Evolutionary conservation across 2,888 invertebrate species (phyloP).

Genomic region (Amiota communis): DNA sequence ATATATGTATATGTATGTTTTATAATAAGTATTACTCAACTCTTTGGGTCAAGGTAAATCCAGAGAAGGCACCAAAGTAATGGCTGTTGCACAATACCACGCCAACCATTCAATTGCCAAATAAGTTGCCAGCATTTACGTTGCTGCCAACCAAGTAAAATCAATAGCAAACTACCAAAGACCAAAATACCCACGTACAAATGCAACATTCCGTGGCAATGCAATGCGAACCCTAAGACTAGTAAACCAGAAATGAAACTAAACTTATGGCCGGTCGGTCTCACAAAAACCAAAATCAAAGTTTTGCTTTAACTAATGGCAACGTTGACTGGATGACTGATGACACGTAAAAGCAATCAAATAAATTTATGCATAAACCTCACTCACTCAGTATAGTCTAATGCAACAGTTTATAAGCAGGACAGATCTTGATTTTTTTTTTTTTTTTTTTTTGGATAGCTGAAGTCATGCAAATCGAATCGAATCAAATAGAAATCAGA

Average conservation of each 20-base stretch:
- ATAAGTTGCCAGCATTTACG: constrained; percentile 67
- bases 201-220: constrained; percentile 43
- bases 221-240: neutral
- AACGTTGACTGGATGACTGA: too few species aligned
- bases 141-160: constrained; percentile 59
- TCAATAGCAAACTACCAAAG: constrained; percentile 51
- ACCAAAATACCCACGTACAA: constrained; percentile 54
- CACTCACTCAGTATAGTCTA: constrained; percentile 36
- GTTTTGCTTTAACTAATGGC: too few species aligned
- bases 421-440: constrained; percentile 26
- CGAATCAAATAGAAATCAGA: neutral
- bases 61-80: constrained; percentile 65
- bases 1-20: constrained; percentile 1
- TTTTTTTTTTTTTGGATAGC: neutral
- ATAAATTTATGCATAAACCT: neutral
- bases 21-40: constrained; percentile 59
- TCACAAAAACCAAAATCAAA: too few species aligned
- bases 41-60: constrained; percentile 66
- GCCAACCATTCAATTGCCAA: constrained; percentile 69
- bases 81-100: constrained; percentile 67
- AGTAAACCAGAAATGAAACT: neutral
- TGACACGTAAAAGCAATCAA: too few species aligned
- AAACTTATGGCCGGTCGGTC: too few species aligned
- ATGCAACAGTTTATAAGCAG: constrained; percentile 56
- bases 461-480: neutral